Base-by-base conservation (phyloP, 92 coral and sea anemone species). In the Blastomussa wellsi region DNA sequence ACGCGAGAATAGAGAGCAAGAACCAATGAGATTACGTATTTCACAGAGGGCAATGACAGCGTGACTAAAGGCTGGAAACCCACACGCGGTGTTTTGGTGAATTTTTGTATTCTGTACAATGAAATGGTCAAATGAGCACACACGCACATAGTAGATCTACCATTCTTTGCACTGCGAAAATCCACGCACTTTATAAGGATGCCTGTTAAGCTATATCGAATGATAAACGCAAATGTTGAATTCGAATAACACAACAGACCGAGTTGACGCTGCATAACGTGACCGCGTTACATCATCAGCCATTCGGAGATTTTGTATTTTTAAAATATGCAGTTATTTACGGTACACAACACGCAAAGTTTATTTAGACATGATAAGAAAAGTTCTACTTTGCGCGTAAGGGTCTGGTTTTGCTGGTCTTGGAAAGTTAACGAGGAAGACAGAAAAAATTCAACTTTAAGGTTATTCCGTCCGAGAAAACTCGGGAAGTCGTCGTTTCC, bases 21-120 rank as follows among this genome's bases (percentile, higher is more conserved):
- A 79, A 31, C 83, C 83, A 79, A 79, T 79, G 59, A 79, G 39
- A 64, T 7, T 42, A 15, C 35, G 41, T 8, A n/a, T 24, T 38
- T 29, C 15, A n/a, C 42, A 39, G 53, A 15, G 20, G 53, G 72
- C 78, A 29, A 16, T 10, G 65, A 17, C 15, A 82, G 37, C 86
- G 72, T 53, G 52, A 72, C 41, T 3, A 76, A 20, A n/a, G n/a
- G 29, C 31, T 41, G 62, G 44, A 32, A 29, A 48, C 47, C n/a
- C 10, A 33, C 48, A 33, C 84, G 65, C 17, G 37, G n/a, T n/a
- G n/a, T n/a, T n/a, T n/a, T n/a, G n/a, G n/a, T n/a, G n/a, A n/a
- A n/a, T n/a, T n/a, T n/a, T n/a, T n/a, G n/a, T n/a, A n/a, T n/a
- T n/a, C n/a, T n/a, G n/a, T n/a, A n/a, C 65, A 24, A 41, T 22